Base-by-base conservation (phyloP, 2,888 invertebrate species). In the Peribatodes rhomboidaria region DNA sequence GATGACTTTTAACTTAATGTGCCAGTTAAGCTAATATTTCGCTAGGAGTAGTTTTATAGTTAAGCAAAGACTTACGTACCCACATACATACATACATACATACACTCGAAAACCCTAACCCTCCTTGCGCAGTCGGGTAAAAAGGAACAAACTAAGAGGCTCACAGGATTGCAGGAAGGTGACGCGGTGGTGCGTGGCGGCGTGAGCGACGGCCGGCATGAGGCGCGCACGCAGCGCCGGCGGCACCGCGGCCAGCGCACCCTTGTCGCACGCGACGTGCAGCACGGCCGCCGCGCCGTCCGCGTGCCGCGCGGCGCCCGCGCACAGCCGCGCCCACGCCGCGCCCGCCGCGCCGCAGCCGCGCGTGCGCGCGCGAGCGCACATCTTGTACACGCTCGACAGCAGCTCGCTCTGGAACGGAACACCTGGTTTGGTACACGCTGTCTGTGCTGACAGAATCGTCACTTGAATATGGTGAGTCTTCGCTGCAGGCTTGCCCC, bases 191-290 rank as follows among this genome's bases (percentile, higher is more conserved):
- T 88, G 85, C 49, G 84, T 80, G 1, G 92, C 90, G 11, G 89
- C 86, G 75, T 88, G 85, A n/a, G 90, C 91, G 0, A 91, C 52
- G 1, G 90, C 90, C 0, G 89, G 86, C 78, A 90, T 66, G 16
- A 88, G 74, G 0, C 66, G 61, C 7, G 82, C 77, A n/a, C 84
- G 79, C 63, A 79, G 63, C 14, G 56, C n/a, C 42, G 72, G 35
- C 67, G 84, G 69, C 69, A 84, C 73, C 37, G 78, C 74, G 7
- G 73, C 59, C 65, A 79, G 71, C 53, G 81, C 74, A 14, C 70
- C 68, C 6, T 27, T 27, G 2, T 44, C 54, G 63, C 65, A 61
- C 69, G 8, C 59, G 72, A 61, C 69, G 8, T 61, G 72, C 69
- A 90, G 73, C 73, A 89, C 64, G 9, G 79, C 81, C 4, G 57